Evolutionary conservation across 2,888 invertebrate genomes (phyloP).

Genomic region (Melangyna quadrimaculata): DNA sequence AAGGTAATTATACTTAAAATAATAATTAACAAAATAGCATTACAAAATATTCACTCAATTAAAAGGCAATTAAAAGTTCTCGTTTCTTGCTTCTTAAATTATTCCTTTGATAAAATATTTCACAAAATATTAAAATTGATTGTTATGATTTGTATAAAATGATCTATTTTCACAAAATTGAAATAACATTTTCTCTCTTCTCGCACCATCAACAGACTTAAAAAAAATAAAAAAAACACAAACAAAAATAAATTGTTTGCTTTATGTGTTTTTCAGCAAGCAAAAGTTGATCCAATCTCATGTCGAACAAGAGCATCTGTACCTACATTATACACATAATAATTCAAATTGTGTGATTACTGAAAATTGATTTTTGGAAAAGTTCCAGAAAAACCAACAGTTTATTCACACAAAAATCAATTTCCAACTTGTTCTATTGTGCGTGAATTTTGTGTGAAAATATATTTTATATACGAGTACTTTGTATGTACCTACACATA

Average conservation of each 20-base stretch:
- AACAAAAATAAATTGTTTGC: conserved; percentile 4
- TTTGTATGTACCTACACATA: too few species aligned
- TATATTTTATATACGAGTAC: too few species aligned
- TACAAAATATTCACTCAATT: conserved; percentile 14
- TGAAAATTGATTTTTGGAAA: conserved; percentile 19
- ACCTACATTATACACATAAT: not conserved
- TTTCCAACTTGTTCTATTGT: not conserved
- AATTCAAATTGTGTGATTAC: conserved; percentile 17
- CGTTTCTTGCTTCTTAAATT: not conserved
- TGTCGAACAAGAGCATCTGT: not conserved
- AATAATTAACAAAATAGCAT: not conserved
- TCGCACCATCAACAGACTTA: not conserved
- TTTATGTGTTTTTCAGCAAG: not conserved
- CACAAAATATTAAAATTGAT: not conserved
- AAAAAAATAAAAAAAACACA: not conserved
- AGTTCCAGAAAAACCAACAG: conserved; percentile 2
- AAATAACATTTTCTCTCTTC: not conserved
- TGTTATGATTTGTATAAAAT: conserved; percentile 1
- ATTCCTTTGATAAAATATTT: not conserved
- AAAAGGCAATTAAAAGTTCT: conserved; percentile 9
- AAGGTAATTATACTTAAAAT: too few species aligned
- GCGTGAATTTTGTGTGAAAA: not conserved
- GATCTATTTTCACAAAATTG: not conserved
- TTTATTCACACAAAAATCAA: conserved; percentile 24
- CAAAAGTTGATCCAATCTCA: not conserved